Percentiles rank a stretch among this genome's conserved stretches.
Conservation (phyloP, 35 echinoderm and acorn worm genomes). For the Diadema setosum region DNA sequence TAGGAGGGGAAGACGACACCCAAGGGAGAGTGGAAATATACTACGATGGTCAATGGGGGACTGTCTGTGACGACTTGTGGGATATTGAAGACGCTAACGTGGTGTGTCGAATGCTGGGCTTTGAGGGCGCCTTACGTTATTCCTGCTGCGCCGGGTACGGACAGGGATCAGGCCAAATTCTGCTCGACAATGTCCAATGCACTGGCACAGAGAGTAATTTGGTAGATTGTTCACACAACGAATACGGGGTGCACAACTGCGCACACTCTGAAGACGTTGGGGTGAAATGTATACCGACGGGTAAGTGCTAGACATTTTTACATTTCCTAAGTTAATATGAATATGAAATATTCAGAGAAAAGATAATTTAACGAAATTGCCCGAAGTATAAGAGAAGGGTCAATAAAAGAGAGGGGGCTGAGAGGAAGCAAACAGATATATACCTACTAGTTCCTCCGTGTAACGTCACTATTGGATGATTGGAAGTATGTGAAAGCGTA, state of each 20-base stretch:
- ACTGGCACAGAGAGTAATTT: not conserved
- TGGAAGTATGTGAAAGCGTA: too few species aligned
- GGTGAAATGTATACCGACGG: not conserved
- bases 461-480: too few species aligned
- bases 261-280: not conserved
- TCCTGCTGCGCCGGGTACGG: not conserved
- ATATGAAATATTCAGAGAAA: too few species aligned
- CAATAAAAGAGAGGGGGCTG: too few species aligned
- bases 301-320: not conserved
- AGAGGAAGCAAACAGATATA: too few species aligned
- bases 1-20: not conserved
- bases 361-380: too few species aligned
- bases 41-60: not conserved
- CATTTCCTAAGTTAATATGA: too few species aligned
- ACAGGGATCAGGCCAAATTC: conserved; percentile 32
- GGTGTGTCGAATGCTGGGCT: not conserved
- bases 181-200: conserved; percentile 21
- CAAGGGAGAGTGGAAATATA: not conserved
- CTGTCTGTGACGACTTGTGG: not conserved
- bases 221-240: not conserved
- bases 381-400: too few species aligned
- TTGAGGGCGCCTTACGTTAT: not conserved
- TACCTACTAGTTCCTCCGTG: too few species aligned
- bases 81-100: not conserved
- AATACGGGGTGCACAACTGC: not conserved